Evolutionary conservation across 1,140 invertebrate genomes (phyloP).

Genomic region (Drosophila guanche): DNA sequence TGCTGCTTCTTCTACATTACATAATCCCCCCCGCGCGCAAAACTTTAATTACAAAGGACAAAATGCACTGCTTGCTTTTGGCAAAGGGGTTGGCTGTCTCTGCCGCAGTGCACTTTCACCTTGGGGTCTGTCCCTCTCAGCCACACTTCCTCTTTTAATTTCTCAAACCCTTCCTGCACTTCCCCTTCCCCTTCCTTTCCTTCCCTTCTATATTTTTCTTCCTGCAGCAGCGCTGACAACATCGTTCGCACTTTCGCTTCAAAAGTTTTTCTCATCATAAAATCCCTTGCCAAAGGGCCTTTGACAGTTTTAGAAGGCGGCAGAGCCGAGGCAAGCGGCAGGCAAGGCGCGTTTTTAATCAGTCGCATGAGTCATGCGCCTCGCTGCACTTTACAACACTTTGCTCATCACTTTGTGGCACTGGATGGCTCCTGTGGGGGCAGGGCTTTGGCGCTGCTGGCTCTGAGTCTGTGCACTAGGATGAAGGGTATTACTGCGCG

Average conservation of each 20-base stretch:
- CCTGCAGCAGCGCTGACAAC: slow-evolving; percentile 28
- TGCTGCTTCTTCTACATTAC: slow-evolving; percentile 51
- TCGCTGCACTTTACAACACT: slow-evolving; percentile 63
- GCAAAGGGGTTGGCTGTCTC: slow-evolving; percentile 13
- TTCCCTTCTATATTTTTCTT: no score
- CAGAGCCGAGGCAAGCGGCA: no score
- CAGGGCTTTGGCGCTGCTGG: not conserved
- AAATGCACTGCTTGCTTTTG: slow-evolving; percentile 53
- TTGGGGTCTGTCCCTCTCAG: slow-evolving; percentile 11
- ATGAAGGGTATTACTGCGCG: slow-evolving; percentile 17
- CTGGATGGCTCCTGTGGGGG: slow-evolving; percentile 5
- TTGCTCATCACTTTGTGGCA: slow-evolving; percentile 48
- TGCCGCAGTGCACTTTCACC: slow-evolving; percentile 59
- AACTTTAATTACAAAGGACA: slow-evolving; percentile 77
- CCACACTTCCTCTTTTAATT: slow-evolving; percentile 67
- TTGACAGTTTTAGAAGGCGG: slow-evolving; percentile 71
- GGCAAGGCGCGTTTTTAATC: slow-evolving; percentile 61
- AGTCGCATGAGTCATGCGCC: slow-evolving; percentile 67
- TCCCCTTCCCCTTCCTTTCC: no score
- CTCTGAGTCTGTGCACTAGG: slow-evolving; percentile 2
- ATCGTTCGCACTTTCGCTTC: slow-evolving; percentile 64
- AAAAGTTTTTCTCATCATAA: slow-evolving; percentile 75
- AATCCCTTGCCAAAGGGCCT: slow-evolving; percentile 53
- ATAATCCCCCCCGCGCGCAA: slow-evolving; percentile 51
- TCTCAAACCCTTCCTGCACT: slow-evolving; percentile 37